Evolutionary conservation across 2,888 invertebrate species (phyloP), one percentile per base, ranked within the genome.

Genomic region (Odontothrips loti): DNA sequence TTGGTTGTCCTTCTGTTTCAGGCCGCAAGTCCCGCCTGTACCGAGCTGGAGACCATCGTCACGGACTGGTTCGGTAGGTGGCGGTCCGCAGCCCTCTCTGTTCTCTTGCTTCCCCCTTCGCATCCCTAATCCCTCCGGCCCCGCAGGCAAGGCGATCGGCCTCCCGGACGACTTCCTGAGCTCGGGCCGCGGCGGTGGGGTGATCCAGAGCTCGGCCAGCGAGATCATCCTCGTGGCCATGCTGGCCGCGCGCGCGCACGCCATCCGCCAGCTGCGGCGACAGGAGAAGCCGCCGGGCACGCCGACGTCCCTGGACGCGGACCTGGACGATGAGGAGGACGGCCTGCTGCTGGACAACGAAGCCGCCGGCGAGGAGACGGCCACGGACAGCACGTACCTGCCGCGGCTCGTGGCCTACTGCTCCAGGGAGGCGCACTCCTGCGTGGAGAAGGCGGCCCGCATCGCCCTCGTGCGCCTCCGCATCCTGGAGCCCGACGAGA

Each of bases 1-100:
- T n/a, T n/a, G n/a, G n/a, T n/a, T n/a, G n/a, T n/a, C n/a, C n/a
- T n/a, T n/a, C n/a, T n/a, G n/a, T n/a, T n/a, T n/a, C n/a, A n/a
- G n/a, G 91, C 90, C 83, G 94, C 95, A 4, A 93, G 94, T 87
- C 96, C 96, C 17, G 94, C 95, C 0, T 93, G 94, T 83, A 94
- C 95, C n/a, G 96, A 96, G 87, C 87, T 96, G 80, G 95, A 96
- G 87, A 93, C 93, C 0, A 92, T 96, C 83, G 93, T 95, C 1
- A 88, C 95, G 84, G 94, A 96, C 86, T 96, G 95, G 95, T 90
- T 94, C 83, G 95, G 93, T 79, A 81, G 83, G 84, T 83, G 29
- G n/a, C n/a, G n/a, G n/a, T n/a, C n/a, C n/a, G n/a, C n/a, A n/a
- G n/a, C n/a, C n/a, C n/a, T n/a, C n/a, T n/a, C n/a, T n/a, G n/a